Evolutionary conservation across 2,888 invertebrate species (phyloP).

Genomic region (Eupithecia pulchellata): DNA sequence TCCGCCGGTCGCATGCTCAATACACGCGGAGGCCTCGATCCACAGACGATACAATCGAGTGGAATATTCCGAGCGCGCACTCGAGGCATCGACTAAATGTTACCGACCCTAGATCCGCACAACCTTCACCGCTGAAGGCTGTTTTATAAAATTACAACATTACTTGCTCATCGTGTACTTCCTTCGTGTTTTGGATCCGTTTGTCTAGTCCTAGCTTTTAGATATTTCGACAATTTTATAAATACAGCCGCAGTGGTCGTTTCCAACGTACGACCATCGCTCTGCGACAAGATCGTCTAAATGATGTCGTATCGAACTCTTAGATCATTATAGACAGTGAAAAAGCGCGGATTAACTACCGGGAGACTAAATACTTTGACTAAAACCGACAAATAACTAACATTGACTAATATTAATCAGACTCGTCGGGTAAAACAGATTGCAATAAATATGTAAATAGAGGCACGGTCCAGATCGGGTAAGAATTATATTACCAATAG

Average conservation of each 20-base stretch:
- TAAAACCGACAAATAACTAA: slow-evolving; percentile 13
- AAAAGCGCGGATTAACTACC: slow-evolving; percentile 58
- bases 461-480: slow-evolving; percentile 74
- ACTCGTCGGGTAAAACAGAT: slow-evolving; percentile 69
- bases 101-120: slow-evolving; percentile 56
- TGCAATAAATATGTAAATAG: slow-evolving; percentile 84
- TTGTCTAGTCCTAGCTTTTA: slow-evolving; percentile 76
- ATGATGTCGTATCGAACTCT: slow-evolving; percentile 22
- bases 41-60: slow-evolving; percentile 44
- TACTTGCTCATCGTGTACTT: slow-evolving; percentile 81
- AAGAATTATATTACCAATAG: slow-evolving; percentile 73
- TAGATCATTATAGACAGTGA: slow-evolving; percentile 80
- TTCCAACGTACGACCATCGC: slow-evolving; percentile 67
- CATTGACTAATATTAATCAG: slow-evolving; percentile 25
- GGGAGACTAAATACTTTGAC: slow-evolving; percentile 17
- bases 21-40: slow-evolving; percentile 53
- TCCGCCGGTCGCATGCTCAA: slow-evolving; percentile 73
- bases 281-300: slow-evolving; percentile 7
- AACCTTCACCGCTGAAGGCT: slow-evolving; percentile 60
- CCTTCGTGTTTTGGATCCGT: slow-evolving; percentile 76
- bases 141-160: slow-evolving; percentile 71
- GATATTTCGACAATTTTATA: slow-evolving; percentile 71
- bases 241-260: slow-evolving; percentile 57
- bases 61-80: slow-evolving; percentile 68
- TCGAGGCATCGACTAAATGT: slow-evolving; percentile 84